Evolutionary conservation across 1,140 invertebrate species (phyloP).

Genomic region (Antheraea mylitta): DNA sequence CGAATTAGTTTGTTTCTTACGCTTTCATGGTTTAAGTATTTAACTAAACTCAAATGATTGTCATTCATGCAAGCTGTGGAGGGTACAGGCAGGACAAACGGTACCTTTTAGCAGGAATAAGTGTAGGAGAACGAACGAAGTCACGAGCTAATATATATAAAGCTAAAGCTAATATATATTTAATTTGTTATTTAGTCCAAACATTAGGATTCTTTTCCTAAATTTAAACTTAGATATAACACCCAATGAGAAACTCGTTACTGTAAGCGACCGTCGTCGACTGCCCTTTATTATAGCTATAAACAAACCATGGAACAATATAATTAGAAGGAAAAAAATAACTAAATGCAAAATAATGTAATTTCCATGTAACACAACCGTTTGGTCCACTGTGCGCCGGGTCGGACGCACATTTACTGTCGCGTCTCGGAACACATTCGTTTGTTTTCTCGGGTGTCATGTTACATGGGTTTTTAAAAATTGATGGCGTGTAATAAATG

Average conservation of each 20-base stretch:
- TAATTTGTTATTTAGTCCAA: too few species aligned
- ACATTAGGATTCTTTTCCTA: too few species aligned
- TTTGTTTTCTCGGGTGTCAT: slow-evolving; percentile 57
- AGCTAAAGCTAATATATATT: too few species aligned
- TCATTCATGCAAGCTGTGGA: too few species aligned
- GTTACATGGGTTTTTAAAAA: slow-evolving; percentile 69
- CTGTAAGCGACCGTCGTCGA: neutral
- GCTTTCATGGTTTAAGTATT: too few species aligned
- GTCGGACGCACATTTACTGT: slow-evolving; percentile 36
- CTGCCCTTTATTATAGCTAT: neutral
- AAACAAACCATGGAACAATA: neutral
- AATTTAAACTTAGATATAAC: neutral
- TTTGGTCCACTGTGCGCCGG: slow-evolving; percentile 36
- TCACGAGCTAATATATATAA: too few species aligned
- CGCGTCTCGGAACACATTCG: slow-evolving; percentile 41
- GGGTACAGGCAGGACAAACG: too few species aligned
- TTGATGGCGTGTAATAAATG: slow-evolving; percentile 73
- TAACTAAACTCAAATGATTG: too few species aligned
- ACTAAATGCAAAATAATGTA: slow-evolving; percentile 5
- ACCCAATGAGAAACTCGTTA: neutral
- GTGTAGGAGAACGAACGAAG: too few species aligned
- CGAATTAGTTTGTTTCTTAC: too few species aligned
- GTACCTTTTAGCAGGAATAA: too few species aligned
- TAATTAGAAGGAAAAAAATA: slow-evolving; percentile 5
- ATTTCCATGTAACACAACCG: slow-evolving; percentile 17